Evolutionary conservation across 2,888 invertebrate genomes (phyloP), one percentile per base, ranked within the genome.

Genomic region (Plemyria rubiginata): DNA sequence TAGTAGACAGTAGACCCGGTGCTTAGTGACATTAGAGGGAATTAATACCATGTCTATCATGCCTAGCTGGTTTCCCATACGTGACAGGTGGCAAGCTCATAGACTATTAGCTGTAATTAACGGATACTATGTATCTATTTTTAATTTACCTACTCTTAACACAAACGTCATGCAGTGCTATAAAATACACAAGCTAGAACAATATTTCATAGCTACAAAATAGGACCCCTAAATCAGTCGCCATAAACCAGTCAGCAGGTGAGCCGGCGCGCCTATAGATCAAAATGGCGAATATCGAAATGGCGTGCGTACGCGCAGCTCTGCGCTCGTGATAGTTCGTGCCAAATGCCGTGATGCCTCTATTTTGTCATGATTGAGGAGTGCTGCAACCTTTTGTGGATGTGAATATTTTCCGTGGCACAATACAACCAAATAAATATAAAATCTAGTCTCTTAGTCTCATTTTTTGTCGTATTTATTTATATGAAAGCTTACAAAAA

Each of bases 291-390:
- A 62, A 68, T 67, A 67, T 74, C 74, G 68, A 75, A 79, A 79
- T 77, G 78, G 74, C 79, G 70, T 75, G 77, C 74, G 76, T 74
- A 74, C 74, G 75, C 79, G 79, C 77, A 22, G 22, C 22, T 22
- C 22, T 72, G 64, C 38, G 28, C 3, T 66, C 65, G 65, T 66
- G 65, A 66, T 66, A 66, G 65, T 66, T 66, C 62, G 65, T 56
- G 59, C 59, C 59, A 59, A 62, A 63, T 54, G 13, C 51, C 50
- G 32, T 60, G 65, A 65, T 65, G 65, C 60, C 65, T 65, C 45
- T 58, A 60, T 65, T 60, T 63, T 56, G 60, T 55, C 56, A 46
- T 51, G 51, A 61, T 61, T 55, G 55, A 49, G 54, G 54, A 28
- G 56, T 61, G 54, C 36, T 48, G 40, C 16, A 16, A 48, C 60